phyloP scores from a whole-genome alignment of 2,888 invertebrate species.

The Eupithecia exiguata region DNA sequence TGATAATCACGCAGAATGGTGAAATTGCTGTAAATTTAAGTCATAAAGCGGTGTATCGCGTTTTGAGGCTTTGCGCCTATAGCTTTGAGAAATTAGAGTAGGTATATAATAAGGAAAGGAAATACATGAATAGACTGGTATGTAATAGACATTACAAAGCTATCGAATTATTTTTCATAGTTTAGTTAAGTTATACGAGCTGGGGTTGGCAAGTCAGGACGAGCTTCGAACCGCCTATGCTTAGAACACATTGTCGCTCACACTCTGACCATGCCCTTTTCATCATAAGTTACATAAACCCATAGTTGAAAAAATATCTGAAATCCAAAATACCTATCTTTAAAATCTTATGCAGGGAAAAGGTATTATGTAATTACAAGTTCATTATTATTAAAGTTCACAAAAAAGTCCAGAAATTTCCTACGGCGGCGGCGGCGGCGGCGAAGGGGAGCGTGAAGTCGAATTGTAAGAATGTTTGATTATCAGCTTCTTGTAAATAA shows the following conservation, averaged over 20 bases:
- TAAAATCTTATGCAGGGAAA: too few species aligned
- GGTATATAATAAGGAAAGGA: background rate
- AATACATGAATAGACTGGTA: background rate
- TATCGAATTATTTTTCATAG: background rate
- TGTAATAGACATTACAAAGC: background rate
- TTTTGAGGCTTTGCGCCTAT: background rate
- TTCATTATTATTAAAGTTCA: constrained; percentile 60
- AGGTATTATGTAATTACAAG: constrained; percentile 49
- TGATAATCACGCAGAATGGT: too few species aligned
- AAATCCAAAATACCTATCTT: too few species aligned
- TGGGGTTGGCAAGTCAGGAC: background rate
- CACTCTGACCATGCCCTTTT: constrained; percentile 12
- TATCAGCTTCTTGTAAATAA: too few species aligned
- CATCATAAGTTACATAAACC: too few species aligned
- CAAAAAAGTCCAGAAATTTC: too few species aligned
- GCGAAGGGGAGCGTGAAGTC: constrained; percentile 43
- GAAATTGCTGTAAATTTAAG: too few species aligned
- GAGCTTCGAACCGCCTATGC: background rate
- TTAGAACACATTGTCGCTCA: background rate
- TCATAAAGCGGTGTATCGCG: background rate
- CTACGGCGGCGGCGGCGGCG: constrained; percentile 40
- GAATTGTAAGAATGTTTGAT: too few species aligned
- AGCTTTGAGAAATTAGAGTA: background rate
- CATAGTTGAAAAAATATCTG: too few species aligned
- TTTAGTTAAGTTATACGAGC: background rate